Conservation (phyloP, 2,888 invertebrate species). For the Rhagonycha lutea region DNA sequence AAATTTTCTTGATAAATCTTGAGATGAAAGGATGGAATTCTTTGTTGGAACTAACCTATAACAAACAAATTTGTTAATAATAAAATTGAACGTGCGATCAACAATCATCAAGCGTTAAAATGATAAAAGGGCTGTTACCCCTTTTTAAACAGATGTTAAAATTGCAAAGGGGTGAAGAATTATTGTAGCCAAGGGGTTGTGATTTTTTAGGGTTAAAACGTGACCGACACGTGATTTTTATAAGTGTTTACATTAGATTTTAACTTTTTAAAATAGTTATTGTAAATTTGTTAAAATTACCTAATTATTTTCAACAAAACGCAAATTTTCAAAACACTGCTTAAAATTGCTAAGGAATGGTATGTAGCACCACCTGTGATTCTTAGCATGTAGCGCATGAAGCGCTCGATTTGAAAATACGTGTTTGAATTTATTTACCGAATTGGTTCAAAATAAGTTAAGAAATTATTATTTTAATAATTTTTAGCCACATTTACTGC, state of each 20-base stretch:
- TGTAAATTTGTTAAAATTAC: neutral
- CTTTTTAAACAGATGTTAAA: slow-evolving; percentile 31
- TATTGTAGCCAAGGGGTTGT: slow-evolving; percentile 7
- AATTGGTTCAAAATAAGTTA: neutral
- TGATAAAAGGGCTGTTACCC: slow-evolving; percentile 27
- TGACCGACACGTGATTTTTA: slow-evolving; percentile 17
- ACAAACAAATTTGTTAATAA: neutral
- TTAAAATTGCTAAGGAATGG: neutral
- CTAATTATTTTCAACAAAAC: neutral
- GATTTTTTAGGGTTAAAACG: slow-evolving; percentile 10
- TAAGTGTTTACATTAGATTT: neutral
- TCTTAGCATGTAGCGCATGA: neutral
- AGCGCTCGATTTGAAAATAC: neutral
- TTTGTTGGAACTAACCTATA: neutral
- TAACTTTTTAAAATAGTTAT: neutral
- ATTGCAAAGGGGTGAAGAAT: slow-evolving; percentile 7
- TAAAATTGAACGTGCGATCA: neutral
- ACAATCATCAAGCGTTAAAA: neutral
- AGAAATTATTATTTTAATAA: too few species aligned
- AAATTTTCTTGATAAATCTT: neutral
- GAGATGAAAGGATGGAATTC: neutral
- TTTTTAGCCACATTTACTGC: too few species aligned
- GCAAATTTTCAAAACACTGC: neutral
- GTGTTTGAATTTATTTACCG: neutral
- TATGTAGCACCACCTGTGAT: neutral